Evolutionary conservation across 2,888 invertebrate genomes (phyloP), one percentile per base, ranked within the genome.

Genomic region (Saturnia pavonia): DNA sequence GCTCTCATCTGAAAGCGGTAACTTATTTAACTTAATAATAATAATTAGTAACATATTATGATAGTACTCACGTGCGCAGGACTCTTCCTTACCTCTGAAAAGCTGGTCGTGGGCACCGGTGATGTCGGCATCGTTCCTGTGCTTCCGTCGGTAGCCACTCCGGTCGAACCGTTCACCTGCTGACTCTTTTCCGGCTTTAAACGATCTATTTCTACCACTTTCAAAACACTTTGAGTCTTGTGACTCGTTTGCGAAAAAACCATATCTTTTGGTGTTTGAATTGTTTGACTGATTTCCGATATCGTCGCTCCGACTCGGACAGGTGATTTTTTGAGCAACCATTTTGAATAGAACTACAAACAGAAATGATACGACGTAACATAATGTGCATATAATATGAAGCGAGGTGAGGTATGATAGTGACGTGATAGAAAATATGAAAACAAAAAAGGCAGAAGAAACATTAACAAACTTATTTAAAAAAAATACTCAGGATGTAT

Each of bases 341-440:
- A 94, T 94, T 94, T 94, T 94, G 94, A 87, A 93, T 92, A 93
- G 92, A 93, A 94, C 94, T 94, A 94, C 93, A 93, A 94, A 94
- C 89, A 94, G 86, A 94, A 94, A 94, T 91, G 92, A 92, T 88
- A 92, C 89, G 94, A 92, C 93, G 92, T 94, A 92, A 94, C 94
- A 90, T 88, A 92, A 91, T 91, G 92, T 91, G 91, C 89, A 91
- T 88, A 89, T 88, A 88, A 79, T 91, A 91, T 89, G 78, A 91
- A 91, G 92, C 92, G 78, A 78, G 83, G 72, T 72, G 75, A 73
- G 68, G 25, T 51, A 48, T 40, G 69, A 45, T 70, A 40, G 54
- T 70, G 34, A 16, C 65, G 40, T 66, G 65, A 63, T 25, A 12
- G 25, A 2, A 12, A 34, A 40, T 27, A 40, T 40, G 27, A 27